phyloP scores from a whole-genome alignment of 2,797 vertebrate genomes.

The Galago senegalensis region DNA sequence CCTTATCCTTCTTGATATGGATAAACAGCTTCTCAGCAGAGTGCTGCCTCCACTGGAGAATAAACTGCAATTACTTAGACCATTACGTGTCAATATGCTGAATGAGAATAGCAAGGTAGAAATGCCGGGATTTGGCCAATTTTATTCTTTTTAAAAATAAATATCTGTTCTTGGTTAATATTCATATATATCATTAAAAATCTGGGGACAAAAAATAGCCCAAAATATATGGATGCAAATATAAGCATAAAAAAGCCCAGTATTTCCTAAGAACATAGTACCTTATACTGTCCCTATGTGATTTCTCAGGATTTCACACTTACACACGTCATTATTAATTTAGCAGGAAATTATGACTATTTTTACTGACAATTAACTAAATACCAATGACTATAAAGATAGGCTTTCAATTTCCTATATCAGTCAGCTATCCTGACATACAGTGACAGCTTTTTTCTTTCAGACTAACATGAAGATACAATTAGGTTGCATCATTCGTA shows the following conservation, averaged over 20 bases:
- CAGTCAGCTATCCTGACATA: not conserved
- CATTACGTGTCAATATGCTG: constrained; percentile 55
- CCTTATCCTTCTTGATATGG: constrained; percentile 62
- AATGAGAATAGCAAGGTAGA: constrained; percentile 55
- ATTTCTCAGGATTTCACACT: constrained; percentile 16
- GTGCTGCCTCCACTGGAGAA: constrained; percentile 38
- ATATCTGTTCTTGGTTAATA: constrained; percentile 10
- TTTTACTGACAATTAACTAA: not conserved
- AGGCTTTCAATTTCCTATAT: constrained; percentile 26
- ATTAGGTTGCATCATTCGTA: too few relatives aligned
- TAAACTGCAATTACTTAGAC: constrained; percentile 51
- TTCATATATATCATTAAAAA: constrained; percentile 47
- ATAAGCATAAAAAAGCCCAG: constrained; percentile 3
- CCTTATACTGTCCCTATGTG: not conserved
- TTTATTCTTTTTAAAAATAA: constrained; percentile 67
- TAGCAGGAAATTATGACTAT: constrained; percentile 39
- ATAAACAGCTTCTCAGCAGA: constrained; percentile 65
- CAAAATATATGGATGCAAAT: constrained; percentile 33
- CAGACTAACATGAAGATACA: too few relatives aligned
- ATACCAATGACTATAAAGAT: constrained; percentile 8
- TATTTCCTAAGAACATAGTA: not conserved
- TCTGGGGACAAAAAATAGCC: not conserved
- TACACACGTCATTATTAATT: not conserved
- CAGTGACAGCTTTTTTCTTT: not conserved
- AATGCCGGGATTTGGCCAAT: constrained; percentile 47